phyloP scores from a whole-genome alignment of 2,888 invertebrate genomes.

The Pachliopta kotzebuea region DNA sequence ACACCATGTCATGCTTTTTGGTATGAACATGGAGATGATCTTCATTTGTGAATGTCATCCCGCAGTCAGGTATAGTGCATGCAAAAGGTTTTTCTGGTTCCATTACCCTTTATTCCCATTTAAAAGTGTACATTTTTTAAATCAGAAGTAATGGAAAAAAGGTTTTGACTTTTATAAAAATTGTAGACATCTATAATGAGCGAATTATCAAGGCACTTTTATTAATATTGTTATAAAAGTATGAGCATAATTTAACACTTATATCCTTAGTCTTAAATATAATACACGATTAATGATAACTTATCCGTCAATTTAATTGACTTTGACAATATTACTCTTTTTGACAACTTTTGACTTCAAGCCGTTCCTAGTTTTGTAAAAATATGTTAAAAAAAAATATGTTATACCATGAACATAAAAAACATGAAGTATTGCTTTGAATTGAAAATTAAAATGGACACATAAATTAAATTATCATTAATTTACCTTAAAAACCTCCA shows the following conservation, averaged over 20 bases:
- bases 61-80: slow-evolving; percentile 85
- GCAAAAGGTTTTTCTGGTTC: slow-evolving; percentile 85
- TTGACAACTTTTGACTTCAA: no score
- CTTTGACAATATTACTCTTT: background rate
- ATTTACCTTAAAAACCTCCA: no score
- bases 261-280: background rate
- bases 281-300: background rate
- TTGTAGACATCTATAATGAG: background rate
- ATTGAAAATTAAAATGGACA: no score
- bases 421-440: no score
- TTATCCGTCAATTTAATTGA: background rate
- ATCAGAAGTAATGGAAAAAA: background rate
- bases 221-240: background rate
- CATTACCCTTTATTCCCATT: slow-evolving; percentile 45
- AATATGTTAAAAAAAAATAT: no score
- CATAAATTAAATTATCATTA: no score
- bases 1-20: slow-evolving; percentile 91
- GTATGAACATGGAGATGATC: slow-evolving; percentile 90
- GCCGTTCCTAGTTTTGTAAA: no score
- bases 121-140: background rate
- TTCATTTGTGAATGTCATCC: slow-evolving; percentile 89
- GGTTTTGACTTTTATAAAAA: background rate
- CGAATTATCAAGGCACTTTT: background rate
- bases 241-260: background rate
- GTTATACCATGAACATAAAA: no score